Percentiles rank a stretch among this genome's conserved stretches.
These are phyloP conservation scores for Heliconius sara DNA, from an alignment of 2,888 invertebrate species.

Conservation along the genomic window DNA sequence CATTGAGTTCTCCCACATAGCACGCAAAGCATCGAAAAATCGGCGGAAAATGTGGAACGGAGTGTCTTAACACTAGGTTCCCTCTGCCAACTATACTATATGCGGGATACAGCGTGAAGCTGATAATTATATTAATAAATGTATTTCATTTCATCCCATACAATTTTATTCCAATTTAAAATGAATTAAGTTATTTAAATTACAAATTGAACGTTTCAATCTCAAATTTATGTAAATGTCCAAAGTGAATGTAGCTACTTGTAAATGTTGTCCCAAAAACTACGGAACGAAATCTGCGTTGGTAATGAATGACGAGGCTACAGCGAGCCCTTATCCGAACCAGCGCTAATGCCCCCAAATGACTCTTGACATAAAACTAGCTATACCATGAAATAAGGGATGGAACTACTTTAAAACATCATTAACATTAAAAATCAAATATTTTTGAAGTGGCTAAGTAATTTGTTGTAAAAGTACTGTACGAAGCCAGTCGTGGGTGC, in stretches of 20 bases:
- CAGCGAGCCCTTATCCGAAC: constrained; percentile 32
- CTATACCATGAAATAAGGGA: constrained; percentile 3
- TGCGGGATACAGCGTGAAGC: too few species aligned
- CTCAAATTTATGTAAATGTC: neutral
- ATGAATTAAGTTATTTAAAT: neutral
- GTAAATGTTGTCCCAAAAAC: constrained; percentile 11
- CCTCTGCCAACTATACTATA: too few species aligned
- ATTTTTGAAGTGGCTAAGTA: neutral
- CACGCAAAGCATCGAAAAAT: too few species aligned
- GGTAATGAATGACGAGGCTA: constrained; percentile 36
- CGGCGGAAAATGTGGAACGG: too few species aligned
- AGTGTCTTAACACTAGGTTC: too few species aligned
- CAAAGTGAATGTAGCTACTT: constrained; percentile 1
- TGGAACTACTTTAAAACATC: constrained; percentile 16
- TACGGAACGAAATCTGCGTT: constrained; percentile 28
- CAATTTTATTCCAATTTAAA: neutral
- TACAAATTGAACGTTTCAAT: constrained; percentile 3
- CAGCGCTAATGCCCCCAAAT: constrained; percentile 34
- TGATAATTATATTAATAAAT: neutral
- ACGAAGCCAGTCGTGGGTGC: too few species aligned
- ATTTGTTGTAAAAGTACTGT: neutral
- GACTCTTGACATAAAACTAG: constrained; percentile 32
- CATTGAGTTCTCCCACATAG: too few species aligned
- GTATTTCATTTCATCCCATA: neutral
- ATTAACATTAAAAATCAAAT: neutral